A percentile compares a stretch with the other conserved stretches of the same genome.
Conservation (phyloP, 1,140 invertebrate species). For the Rhagoletis pomonella region DNA sequence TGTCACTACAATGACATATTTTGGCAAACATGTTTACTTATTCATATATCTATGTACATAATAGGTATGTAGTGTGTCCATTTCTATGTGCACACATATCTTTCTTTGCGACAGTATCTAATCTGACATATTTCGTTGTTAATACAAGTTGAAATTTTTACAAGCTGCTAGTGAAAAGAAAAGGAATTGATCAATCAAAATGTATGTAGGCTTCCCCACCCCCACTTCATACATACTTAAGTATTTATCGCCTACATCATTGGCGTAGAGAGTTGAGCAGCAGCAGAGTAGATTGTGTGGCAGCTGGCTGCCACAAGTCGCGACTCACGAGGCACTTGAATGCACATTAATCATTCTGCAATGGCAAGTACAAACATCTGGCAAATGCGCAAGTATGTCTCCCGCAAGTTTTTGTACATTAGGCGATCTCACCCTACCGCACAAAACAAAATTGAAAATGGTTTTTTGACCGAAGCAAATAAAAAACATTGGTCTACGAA, state of each 20-base stretch:
- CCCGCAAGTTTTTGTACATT: background rate
- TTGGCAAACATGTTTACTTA: background rate
- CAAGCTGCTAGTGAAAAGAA: background rate
- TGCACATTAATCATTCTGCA: slow-evolving; percentile 4
- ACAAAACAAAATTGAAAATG: too few species aligned
- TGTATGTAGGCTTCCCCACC: too few species aligned
- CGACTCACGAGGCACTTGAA: slow-evolving; percentile 9
- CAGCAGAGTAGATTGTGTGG: background rate
- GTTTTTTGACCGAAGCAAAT: too few species aligned
- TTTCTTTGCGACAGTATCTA: background rate
- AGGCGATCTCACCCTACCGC: too few species aligned
- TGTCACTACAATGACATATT: background rate
- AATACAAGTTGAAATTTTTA: slow-evolving; percentile 13
- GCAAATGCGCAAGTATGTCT: background rate
- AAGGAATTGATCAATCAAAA: too few species aligned
- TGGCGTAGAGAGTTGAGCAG: background rate
- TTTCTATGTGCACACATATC: background rate
- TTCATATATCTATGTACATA: background rate
- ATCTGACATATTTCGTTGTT: slow-evolving; percentile 12
- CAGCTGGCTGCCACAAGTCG: slow-evolving; percentile 30
- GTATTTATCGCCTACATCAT: background rate
- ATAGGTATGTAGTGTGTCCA: background rate
- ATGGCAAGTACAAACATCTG: background rate
- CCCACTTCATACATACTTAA: too few species aligned
- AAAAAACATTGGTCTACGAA: too few species aligned